Percentiles rank a stretch among this genome's conserved stretches.
Evolutionary conservation across 2,888 invertebrate species (phyloP).

Genomic region (Teleogryllus oceanicus): DNA sequence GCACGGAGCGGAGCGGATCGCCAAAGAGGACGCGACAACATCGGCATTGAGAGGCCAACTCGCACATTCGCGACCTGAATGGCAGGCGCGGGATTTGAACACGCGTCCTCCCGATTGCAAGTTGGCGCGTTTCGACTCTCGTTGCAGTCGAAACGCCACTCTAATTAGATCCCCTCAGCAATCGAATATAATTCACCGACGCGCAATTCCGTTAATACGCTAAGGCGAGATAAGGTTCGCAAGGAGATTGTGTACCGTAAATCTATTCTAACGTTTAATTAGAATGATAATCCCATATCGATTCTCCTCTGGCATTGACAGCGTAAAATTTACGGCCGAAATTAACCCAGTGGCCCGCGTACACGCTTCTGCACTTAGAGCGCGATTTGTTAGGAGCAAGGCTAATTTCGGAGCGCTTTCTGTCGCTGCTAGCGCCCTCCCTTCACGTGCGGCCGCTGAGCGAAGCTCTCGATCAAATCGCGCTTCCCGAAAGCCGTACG

Average conservation of each 20-base stretch:
- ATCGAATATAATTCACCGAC: background rate
- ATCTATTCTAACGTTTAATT: slow-evolving; percentile 18
- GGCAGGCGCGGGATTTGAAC: no score
- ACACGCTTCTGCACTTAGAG: slow-evolving; percentile 5
- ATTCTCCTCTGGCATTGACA: background rate
- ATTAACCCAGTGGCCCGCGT: slow-evolving; percentile 3
- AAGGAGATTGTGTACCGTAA: slow-evolving; percentile 18
- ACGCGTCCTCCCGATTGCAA: no score
- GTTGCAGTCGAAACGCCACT: background rate
- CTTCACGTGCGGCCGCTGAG: no score
- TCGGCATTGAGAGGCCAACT: no score
- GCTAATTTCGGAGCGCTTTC: background rate
- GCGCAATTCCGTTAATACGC: background rate
- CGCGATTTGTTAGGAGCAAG: background rate
- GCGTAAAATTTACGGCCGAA: slow-evolving; percentile 1
- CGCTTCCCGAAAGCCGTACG: no score
- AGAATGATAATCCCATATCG: slow-evolving; percentile 10
- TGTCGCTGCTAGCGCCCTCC: background rate
- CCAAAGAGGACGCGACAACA: no score
- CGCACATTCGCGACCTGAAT: no score
- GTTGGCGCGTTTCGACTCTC: no score
- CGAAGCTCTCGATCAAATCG: no score
- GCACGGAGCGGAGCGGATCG: no score
- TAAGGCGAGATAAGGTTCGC: slow-evolving; percentile 18
- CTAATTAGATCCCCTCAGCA: background rate